A percentile compares a stretch with the other conserved stretches of the same genome.
These are phyloP conservation scores for Hypercompe scribonia DNA, from an alignment of 2,888 invertebrate genomes.

Conservation along the genomic window DNA sequence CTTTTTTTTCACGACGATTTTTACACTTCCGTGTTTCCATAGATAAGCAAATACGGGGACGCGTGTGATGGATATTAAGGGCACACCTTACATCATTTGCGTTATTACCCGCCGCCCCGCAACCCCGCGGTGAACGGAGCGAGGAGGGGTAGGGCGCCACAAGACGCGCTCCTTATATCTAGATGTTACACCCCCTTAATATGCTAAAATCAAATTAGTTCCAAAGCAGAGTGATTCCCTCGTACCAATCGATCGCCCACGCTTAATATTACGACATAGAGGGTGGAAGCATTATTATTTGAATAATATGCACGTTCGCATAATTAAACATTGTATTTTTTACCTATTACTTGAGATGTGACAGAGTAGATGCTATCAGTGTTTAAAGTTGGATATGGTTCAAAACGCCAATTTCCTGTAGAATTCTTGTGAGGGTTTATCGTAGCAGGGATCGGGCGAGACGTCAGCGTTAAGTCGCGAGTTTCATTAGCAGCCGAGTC, in stretches of 20 bases:
- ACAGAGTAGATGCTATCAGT: slow-evolving; percentile 63
- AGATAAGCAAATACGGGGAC: slow-evolving; percentile 86
- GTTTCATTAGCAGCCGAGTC: slow-evolving; percentile 81
- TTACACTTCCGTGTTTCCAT: slow-evolving; percentile 85
- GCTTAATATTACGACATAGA: slow-evolving; percentile 70
- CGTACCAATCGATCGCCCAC: slow-evolving; percentile 76
- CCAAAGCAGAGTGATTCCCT: slow-evolving; percentile 83
- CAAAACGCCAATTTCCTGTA: slow-evolving; percentile 83
- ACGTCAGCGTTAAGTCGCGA: slow-evolving; percentile 78
- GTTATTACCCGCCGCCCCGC: slow-evolving; percentile 74
- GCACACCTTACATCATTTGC: slow-evolving; percentile 87
- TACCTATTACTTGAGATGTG: slow-evolving; percentile 48
- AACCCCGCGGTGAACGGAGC: slow-evolving; percentile 42
- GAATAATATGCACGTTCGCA: slow-evolving; percentile 62
- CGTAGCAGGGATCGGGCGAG: slow-evolving; percentile 71
- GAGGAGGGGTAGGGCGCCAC: slow-evolving; percentile 69
- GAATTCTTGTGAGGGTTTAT: slow-evolving; percentile 79
- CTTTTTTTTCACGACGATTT: slow-evolving; percentile 79
- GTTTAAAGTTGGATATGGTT: slow-evolving; percentile 66
- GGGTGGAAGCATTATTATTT: slow-evolving; percentile 65
- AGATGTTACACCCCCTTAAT: slow-evolving; percentile 83
- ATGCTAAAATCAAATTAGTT: slow-evolving; percentile 87
- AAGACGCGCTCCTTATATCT: slow-evolving; percentile 84
- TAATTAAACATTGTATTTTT: slow-evolving; percentile 63
- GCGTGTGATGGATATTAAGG: slow-evolving; percentile 86